phyloP scores from a whole-genome alignment of 2,888 invertebrate species.

The Polymixis lichenea region DNA sequence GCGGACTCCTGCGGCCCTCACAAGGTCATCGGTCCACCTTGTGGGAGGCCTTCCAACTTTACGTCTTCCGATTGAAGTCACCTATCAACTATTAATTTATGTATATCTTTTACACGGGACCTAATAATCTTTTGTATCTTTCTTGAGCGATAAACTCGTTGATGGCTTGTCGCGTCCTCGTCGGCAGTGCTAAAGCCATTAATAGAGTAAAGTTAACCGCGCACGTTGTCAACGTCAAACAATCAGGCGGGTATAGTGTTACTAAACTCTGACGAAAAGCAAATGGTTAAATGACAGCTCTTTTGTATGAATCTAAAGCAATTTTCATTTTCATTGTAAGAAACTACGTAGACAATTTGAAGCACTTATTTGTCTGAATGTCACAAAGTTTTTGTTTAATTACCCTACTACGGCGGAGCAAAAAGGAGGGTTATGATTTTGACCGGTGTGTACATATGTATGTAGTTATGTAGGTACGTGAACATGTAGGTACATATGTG shows the following conservation, averaged over 20 bases:
- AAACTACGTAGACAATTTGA: conserved; percentile 5
- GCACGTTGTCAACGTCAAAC: conserved; percentile 15
- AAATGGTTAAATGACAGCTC: not conserved
- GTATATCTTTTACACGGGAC: not conserved
- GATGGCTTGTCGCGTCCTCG: not conserved
- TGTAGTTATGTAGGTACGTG: no score
- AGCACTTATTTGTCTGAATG: conserved; percentile 8
- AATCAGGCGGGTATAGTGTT: conserved; percentile 8
- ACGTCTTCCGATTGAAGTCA: no score
- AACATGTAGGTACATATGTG: no score
- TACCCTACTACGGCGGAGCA: not conserved
- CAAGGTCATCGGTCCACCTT: no score
- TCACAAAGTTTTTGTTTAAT: not conserved
- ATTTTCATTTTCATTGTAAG: conserved; percentile 7
- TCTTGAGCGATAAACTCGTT: not conserved
- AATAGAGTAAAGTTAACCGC: conserved; percentile 10
- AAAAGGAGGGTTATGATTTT: no score
- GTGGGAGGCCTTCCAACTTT: no score
- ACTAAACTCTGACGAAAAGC: conserved; percentile 18
- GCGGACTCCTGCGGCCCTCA: no score
- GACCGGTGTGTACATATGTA: no score
- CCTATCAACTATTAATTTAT: not conserved
- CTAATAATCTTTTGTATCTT: not conserved
- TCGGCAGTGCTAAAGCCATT: no score
- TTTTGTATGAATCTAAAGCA: conserved; percentile 8